These are phyloP conservation scores for Zoanthus sociatus DNA, from an alignment of 92 coral and sea anemone species.

Conservation along the genomic window DNA sequence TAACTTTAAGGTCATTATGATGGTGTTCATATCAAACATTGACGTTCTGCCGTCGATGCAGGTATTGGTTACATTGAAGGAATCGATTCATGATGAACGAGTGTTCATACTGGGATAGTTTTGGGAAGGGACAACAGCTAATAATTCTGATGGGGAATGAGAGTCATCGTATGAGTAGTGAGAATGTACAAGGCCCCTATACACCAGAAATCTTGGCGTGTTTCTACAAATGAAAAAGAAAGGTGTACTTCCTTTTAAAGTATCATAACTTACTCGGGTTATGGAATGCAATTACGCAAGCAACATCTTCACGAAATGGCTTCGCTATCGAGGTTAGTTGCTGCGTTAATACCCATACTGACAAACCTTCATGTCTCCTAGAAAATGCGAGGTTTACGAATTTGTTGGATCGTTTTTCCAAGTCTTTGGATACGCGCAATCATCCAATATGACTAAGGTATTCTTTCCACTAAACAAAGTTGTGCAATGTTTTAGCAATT, in stretches of 20 bases:
- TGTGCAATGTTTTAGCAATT: too few relatives aligned
- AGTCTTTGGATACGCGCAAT: too few relatives aligned
- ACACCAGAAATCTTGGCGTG: not conserved
- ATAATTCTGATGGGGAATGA: not conserved
- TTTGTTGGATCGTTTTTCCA: too few relatives aligned
- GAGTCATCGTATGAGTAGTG: not conserved
- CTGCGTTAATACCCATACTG: too few relatives aligned
- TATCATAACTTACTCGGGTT: not conserved
- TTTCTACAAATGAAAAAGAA: not conserved
- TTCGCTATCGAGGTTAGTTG: too few relatives aligned
- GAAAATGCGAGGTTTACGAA: too few relatives aligned
- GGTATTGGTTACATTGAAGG: not conserved
- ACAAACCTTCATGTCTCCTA: too few relatives aligned
- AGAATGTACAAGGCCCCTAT: not conserved
- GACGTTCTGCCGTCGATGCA: not conserved
- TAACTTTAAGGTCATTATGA: not conserved
- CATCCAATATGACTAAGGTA: too few relatives aligned
- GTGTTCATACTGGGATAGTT: not conserved
- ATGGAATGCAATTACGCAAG: too few relatives aligned
- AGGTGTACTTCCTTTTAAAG: not conserved
- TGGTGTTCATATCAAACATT: not conserved
- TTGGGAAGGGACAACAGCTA: not conserved
- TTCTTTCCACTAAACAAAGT: too few relatives aligned
- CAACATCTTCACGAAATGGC: too few relatives aligned
- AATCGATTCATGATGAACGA: not conserved